Evolutionary conservation across 1,140 invertebrate species (phyloP).

Genomic region (Temnothorax nylanderi): DNA sequence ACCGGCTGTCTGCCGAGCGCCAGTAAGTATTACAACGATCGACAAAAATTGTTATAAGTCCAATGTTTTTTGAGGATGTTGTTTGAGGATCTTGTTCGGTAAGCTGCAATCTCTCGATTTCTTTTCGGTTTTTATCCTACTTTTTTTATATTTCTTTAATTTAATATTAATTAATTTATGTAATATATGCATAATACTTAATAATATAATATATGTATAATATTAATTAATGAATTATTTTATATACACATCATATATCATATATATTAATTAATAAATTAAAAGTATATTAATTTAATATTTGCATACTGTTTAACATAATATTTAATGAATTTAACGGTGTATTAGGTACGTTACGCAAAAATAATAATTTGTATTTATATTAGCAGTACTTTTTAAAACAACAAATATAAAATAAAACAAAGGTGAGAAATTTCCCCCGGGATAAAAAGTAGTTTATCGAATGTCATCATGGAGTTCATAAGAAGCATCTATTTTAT

Average conservation of each 20-base stretch:
- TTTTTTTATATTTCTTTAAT: not conserved
- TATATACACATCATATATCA: not conserved
- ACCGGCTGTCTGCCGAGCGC: slow-evolving; percentile 77
- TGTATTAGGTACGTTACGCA: not conserved
- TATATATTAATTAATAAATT: not conserved
- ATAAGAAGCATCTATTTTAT: not conserved
- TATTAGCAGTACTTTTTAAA: not conserved
- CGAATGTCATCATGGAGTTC: not conserved
- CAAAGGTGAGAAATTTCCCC: not conserved
- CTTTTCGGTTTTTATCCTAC: not conserved
- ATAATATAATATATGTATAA: not conserved
- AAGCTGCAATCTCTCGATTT: not conserved
- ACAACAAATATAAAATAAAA: not conserved
- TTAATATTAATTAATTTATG: not conserved
- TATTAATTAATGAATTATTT: not conserved
- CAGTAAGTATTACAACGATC: slow-evolving; percentile 66
- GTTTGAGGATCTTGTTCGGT: not conserved
- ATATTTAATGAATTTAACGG: not conserved
- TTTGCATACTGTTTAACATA: not conserved
- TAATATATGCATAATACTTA: too few relatives aligned
- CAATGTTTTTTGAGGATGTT: not conserved
- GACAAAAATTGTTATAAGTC: not conserved
- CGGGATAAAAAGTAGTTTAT: not conserved
- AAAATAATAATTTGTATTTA: not conserved
- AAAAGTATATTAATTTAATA: not conserved